These are phyloP conservation scores for Metalampra italica DNA, from an alignment of 2,888 invertebrate species.

Conservation along the genomic window DNA sequence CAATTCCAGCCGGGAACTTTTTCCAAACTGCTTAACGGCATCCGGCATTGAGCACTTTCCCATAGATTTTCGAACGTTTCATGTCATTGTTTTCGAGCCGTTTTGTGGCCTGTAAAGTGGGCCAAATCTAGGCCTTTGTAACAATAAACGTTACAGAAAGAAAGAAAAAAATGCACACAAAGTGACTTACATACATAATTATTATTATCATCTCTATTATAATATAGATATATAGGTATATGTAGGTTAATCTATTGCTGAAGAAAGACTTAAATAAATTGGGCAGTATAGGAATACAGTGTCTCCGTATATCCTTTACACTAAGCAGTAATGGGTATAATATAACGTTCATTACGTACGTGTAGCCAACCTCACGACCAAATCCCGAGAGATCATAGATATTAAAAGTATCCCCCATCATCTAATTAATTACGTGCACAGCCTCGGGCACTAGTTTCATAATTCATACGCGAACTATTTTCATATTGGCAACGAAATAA, in stretches of 20 bases:
- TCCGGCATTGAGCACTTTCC: conserved; percentile 33
- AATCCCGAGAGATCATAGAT: conserved; percentile 22
- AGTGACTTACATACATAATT: no score
- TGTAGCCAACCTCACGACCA: no score
- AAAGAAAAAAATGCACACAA: no score
- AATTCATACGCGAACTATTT: not conserved
- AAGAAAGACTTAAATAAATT: no score
- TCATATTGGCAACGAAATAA: not conserved
- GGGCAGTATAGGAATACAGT: no score
- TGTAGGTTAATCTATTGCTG: no score
- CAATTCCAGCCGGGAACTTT: conserved; percentile 62
- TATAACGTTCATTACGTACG: no score
- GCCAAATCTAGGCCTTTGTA: no score
- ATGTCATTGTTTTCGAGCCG: conserved; percentile 19
- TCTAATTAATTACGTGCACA: conserved; percentile 46
- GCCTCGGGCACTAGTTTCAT: conserved; percentile 21
- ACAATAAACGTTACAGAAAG: no score
- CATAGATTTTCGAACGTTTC: conserved; percentile 36
- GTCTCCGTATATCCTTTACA: not conserved
- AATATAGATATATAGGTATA: no score
- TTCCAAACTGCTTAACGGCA: conserved; percentile 37
- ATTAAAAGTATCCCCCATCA: conserved; percentile 33
- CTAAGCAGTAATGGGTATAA: no score
- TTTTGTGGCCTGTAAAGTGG: not conserved
- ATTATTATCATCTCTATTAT: no score